These are phyloP conservation scores for Limnephilus lunatus DNA, from an alignment of 2,888 invertebrate species.

Conservation along the genomic window DNA sequence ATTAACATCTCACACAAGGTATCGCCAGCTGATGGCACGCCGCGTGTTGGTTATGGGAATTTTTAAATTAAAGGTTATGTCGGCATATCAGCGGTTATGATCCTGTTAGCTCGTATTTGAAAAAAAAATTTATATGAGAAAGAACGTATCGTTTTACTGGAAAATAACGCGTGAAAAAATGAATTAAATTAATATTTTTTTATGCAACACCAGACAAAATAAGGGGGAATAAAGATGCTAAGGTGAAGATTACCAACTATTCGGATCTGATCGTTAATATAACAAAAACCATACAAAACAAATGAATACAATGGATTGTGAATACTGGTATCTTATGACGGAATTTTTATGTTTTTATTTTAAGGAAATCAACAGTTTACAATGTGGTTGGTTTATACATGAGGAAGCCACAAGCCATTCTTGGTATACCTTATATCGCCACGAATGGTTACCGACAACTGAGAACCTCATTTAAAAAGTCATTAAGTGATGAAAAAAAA, in stretches of 20 bases:
- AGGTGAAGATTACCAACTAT: neutral
- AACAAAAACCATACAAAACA: too few relatives aligned
- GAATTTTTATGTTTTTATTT: too few relatives aligned
- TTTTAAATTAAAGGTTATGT: constrained; percentile 36
- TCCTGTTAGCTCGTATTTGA: neutral
- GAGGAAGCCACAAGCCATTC: too few relatives aligned
- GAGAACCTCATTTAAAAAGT: too few relatives aligned
- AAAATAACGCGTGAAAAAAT: neutral
- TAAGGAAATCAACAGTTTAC: too few relatives aligned
- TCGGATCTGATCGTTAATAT: too few relatives aligned
- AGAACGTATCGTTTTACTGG: neutral
- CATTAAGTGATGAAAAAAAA: too few relatives aligned
- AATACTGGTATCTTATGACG: too few relatives aligned
- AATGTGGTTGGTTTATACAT: too few relatives aligned
- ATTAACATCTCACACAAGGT: neutral
- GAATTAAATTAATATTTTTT: neutral
- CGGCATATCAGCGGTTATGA: neutral
- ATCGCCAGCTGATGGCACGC: constrained; percentile 7
- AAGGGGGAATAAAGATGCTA: neutral
- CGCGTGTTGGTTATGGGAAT: constrained; percentile 25
- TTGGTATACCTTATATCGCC: too few relatives aligned
- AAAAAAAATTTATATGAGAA: neutral
- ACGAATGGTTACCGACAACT: too few relatives aligned
- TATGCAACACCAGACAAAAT: neutral
- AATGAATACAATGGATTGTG: too few relatives aligned